Percentiles rank a stretch among this genome's conserved stretches.
Evolutionary conservation across 2,113 vertebrate genomes (phyloP).

Genomic region (Panurus biarmicus): DNA sequence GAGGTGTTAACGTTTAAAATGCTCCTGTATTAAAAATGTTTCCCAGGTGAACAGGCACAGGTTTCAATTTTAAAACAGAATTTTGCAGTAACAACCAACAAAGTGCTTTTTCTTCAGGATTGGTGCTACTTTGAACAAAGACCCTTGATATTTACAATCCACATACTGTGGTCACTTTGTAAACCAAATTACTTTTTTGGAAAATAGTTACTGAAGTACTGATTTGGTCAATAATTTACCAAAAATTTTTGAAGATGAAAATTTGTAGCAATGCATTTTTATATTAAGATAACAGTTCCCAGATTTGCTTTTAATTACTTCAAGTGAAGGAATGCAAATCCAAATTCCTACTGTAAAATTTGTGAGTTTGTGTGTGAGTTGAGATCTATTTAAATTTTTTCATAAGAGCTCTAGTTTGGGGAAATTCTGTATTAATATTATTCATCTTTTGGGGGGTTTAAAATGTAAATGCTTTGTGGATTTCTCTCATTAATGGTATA

Average conservation of each 20-base stretch:
- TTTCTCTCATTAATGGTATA: background rate
- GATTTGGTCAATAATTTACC: background rate
- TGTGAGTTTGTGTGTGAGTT: background rate
- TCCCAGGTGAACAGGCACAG: background rate
- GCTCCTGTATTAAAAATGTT: background rate
- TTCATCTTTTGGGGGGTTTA: background rate
- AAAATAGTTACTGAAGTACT: background rate
- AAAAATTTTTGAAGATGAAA: background rate
- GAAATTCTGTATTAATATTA: background rate
- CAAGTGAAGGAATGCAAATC: background rate
- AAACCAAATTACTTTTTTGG: background rate
- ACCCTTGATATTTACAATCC: background rate
- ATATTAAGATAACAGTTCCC: background rate
- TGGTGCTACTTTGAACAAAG: background rate
- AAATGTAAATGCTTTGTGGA: background rate
- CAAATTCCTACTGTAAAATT: background rate
- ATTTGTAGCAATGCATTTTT: background rate
- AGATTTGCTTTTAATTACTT: background rate
- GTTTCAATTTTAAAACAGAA: background rate
- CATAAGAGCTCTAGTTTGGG: background rate
- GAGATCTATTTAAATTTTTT: background rate
- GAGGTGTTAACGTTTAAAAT: conserved; percentile 29
- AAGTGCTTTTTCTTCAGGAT: background rate
- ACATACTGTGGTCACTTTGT: background rate
- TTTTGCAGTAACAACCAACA: background rate